Percentiles rank a stretch among this genome's conserved stretches.
phyloP scores from a whole-genome alignment of 2,113 vertebrate species.

The Hystrix brachyura region DNA sequence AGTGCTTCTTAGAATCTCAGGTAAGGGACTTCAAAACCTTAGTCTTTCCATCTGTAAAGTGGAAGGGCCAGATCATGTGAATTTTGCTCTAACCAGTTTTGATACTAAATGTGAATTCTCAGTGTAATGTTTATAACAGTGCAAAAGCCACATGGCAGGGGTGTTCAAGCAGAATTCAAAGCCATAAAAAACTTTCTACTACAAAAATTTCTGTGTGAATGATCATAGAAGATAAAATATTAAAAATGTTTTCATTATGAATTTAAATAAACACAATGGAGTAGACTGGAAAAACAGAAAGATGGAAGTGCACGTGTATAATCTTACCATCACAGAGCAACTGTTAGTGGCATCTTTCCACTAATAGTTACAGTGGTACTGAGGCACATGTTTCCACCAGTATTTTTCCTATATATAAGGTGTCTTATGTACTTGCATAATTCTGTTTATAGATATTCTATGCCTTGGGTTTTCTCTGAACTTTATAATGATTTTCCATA shows the following conservation, averaged over 20 bases:
- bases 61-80: background rate
- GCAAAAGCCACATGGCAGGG: background rate
- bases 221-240: background rate
- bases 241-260: background rate
- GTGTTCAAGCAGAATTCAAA: background rate
- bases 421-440: background rate
- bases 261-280: background rate
- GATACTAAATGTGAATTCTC: background rate
- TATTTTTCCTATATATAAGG: background rate
- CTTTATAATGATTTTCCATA: background rate
- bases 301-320: accelerated
- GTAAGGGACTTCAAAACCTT: background rate
- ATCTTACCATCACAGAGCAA: background rate
- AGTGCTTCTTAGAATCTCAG: background rate
- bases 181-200: conserved; percentile 15
- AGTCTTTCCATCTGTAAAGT: background rate
- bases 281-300: background rate
- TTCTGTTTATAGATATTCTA: background rate
- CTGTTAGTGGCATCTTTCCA: background rate
- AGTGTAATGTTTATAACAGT: background rate
- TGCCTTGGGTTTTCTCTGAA: background rate
- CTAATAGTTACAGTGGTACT: background rate
- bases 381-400: background rate
- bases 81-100: background rate
- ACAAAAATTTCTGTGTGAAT: conserved; percentile 52